Evolutionary conservation across 2,113 vertebrate species (phyloP), one percentile per base, ranked within the genome.

Genomic region (Albula goreensis): DNA sequence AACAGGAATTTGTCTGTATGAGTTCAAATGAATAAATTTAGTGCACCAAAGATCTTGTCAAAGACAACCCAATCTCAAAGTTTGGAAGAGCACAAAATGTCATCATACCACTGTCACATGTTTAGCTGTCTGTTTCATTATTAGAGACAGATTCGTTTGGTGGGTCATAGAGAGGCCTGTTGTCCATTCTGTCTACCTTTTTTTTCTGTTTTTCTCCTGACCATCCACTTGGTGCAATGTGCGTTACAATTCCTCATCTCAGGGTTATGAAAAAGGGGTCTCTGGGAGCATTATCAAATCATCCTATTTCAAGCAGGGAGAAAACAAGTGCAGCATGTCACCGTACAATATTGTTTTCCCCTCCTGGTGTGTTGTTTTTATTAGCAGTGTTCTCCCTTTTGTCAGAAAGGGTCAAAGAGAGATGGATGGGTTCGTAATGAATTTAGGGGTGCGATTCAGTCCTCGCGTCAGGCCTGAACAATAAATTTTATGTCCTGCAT

Each of bases 281-380:
- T 51, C 25, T 17, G 6, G 41, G 31, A 13, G 9, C 7, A 48
- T 51, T 80, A 17, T 17, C 83, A 57, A 57, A 85, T 31, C n/a
- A 78, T 22, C 51, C 51, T 53, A 52, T 85, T 78, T 79, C 83
- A 7, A 57, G 52, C 70, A 19, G 31, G 70, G 70, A 74, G n/a
- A n/a, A 74, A 74, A 22, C 70, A 56, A 78, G 74, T 56, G 31
- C 25, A 78, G 66, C 50, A 53, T 77, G 49, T 17, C 12, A 17
- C 25, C 70, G 2, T 78, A 15, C 51, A 22, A 78, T 78, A 85
- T 50, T 22, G 66, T 57, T 57, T 53, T 57, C 13, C 52, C 74
- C 70, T 74, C 22, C 70, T 10, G 70, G n/a, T 31, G n/a, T 22
- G 5, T 10, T 10, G 4, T 74, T 74, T 31, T 25, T 74, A 31